Conservation (phyloP, 2,797 vertebrate species). For the Arvicola amphibius region DNA sequence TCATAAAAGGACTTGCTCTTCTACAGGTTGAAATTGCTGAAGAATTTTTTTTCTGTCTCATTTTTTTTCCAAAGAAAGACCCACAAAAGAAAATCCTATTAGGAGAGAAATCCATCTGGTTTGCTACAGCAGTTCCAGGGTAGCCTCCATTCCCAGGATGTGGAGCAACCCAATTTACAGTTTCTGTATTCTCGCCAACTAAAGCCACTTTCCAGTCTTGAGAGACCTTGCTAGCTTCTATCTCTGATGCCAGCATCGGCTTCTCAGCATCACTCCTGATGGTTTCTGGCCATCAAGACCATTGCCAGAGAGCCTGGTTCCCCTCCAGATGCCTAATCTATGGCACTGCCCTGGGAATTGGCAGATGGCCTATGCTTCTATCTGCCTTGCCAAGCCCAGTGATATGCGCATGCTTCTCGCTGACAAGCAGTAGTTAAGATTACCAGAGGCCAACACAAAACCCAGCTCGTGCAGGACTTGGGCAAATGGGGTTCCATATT, state of each 20-base stretch:
- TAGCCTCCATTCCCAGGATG: background rate
- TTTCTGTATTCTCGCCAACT: background rate
- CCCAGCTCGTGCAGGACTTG: background rate
- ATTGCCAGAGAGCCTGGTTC: background rate
- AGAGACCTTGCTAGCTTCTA: background rate
- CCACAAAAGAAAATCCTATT: background rate
- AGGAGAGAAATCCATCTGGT: background rate
- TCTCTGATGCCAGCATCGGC: background rate
- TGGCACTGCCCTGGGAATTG: background rate
- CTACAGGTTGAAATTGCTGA: background rate
- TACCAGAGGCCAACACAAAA: conserved; percentile 23
- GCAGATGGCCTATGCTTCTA: conserved; percentile 33
- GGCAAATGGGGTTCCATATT: background rate
- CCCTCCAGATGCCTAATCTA: conserved; percentile 40
- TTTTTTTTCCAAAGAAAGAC: background rate
- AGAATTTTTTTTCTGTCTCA: background rate
- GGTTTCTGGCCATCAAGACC: background rate
- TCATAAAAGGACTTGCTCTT: conserved; percentile 7
- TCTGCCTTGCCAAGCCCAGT: conserved; percentile 39
- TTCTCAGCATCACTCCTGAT: background rate
- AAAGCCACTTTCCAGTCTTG: background rate
- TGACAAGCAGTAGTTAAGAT: conserved; percentile 46
- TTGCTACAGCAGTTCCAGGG: background rate
- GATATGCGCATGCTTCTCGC: background rate
- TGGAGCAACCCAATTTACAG: background rate